Base-by-base conservation (phyloP, 2,888 invertebrate species). In the Cosmia pyralina region DNA sequence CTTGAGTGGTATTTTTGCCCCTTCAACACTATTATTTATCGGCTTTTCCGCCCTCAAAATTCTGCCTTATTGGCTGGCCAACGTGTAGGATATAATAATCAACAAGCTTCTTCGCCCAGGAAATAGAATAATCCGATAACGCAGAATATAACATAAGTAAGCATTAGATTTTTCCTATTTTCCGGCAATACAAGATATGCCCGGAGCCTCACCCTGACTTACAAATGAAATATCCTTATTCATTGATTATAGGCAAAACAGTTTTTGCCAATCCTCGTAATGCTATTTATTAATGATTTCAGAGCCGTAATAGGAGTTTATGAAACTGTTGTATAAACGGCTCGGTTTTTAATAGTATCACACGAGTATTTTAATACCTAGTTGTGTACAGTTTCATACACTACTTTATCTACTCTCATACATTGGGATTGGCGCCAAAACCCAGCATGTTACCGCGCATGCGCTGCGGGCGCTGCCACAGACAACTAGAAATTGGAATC, bases 131-230 rank as follows among this genome's bases (percentile, higher is more conserved):
- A 28, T 41, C 15, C 10, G 50, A 62, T 22, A 63, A 52, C 15
- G 41, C 4, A 52, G 41, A 22, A 68, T 46, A 46, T 38, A 22
- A 46, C n/a, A 41, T 5, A 38, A 22, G 7, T 5, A 38, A 22
- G 7, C 5, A 62, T 69, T 69, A 19, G 22, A 52, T 22, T 52
- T 58, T 57, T n/a, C n/a, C n/a, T n/a, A n/a, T n/a, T n/a, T n/a
- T 19, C 13, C 34, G 34, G 17, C 19, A 17, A 22, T 8, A 60
- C 15, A 69, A n/a, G 22, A 62, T 41, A 52, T 64, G 11, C 46
- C 19, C 19, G 8, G 48, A 74, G 19, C 19, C 15, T 34, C 41
- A 55, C 53, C 59, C 17, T 38, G 72, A 57, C 57, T 41, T 57
- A 55, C 15, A 28, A 68, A 22, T 48, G 28, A 46, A 59, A 22